Conservation (phyloP, 2,797 vertebrate genomes). For the Distichodus sexfasciatus region DNA sequence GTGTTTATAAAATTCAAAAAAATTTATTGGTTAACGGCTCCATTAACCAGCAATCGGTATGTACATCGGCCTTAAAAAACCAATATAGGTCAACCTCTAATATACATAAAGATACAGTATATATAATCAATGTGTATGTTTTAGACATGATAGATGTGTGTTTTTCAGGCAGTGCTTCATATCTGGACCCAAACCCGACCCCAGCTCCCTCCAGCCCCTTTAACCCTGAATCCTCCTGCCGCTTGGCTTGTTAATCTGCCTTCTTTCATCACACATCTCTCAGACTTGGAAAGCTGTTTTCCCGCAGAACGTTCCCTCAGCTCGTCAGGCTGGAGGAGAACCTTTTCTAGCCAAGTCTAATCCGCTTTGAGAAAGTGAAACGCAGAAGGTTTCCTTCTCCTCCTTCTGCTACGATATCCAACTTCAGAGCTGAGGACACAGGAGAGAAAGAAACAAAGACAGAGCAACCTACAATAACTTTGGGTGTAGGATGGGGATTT, state of each 20-base stretch:
- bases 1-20: too few species aligned
- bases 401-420: not conserved
- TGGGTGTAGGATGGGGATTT: not conserved
- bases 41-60: too few species aligned
- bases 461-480: not conserved
- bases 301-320: not conserved
- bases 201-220: slow-evolving; percentile 21
- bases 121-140: too few species aligned
- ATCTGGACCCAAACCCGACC: not conserved
- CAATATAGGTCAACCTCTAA: too few species aligned
- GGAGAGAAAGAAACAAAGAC: slow-evolving; percentile 10
- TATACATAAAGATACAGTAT: too few species aligned
- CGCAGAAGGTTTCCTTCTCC: not conserved
- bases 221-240: slow-evolving; percentile 35
- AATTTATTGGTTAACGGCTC: too few species aligned
- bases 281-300: slow-evolving; percentile 20
- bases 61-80: too few species aligned
- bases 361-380: slow-evolving; percentile 36
- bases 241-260: slow-evolving; percentile 8
- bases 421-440: slow-evolving; percentile 15
- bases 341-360: slow-evolving; percentile 30
- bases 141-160: too few species aligned
- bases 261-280: slow-evolving; percentile 31
- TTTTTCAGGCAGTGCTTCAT: not conserved
- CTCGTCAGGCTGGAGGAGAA: slow-evolving; percentile 32